Evolutionary conservation across 2,888 invertebrate species (phyloP).

Genomic region (Eledona agricola): DNA sequence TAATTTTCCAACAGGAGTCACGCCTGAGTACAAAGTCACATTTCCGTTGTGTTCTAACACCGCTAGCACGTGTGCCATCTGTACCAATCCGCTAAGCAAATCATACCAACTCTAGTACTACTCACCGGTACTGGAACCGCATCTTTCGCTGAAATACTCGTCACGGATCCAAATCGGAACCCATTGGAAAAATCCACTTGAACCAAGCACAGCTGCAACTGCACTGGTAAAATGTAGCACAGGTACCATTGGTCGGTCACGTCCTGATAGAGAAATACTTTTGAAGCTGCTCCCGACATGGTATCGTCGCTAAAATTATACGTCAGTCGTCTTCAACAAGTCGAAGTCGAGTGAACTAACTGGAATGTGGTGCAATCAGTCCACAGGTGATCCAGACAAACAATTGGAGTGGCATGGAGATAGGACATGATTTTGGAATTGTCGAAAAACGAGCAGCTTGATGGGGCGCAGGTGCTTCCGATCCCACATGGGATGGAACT

Average conservation of each 20-base stretch:
- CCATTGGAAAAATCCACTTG: slow-evolving; percentile 71
- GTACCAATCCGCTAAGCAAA: slow-evolving; percentile 43
- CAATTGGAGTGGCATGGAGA: slow-evolving; percentile 74
- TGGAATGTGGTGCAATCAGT: slow-evolving; percentile 67
- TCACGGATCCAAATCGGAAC: slow-evolving; percentile 77
- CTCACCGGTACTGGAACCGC: slow-evolving; percentile 79
- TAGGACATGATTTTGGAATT: slow-evolving; percentile 51
- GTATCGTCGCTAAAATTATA: slow-evolving; percentile 58
- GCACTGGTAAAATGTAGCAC: slow-evolving; percentile 76
- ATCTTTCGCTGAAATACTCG: slow-evolving; percentile 82
- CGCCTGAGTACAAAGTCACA: slow-evolving; percentile 85
- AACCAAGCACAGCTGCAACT: slow-evolving; percentile 74
- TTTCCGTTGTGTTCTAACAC: slow-evolving; percentile 82
- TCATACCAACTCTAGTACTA: slow-evolving; percentile 35
- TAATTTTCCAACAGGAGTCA: slow-evolving; percentile 82
- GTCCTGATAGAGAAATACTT: slow-evolving; percentile 86
- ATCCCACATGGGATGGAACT: slow-evolving; percentile 43
- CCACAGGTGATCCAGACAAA: slow-evolving; percentile 92
- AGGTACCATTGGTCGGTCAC: slow-evolving; percentile 85
- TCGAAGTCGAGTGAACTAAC: not conserved
- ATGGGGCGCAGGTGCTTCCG: slow-evolving; percentile 41
- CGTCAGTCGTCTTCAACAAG: slow-evolving; percentile 6
- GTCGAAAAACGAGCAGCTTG: slow-evolving; percentile 61
- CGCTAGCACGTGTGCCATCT: slow-evolving; percentile 82
- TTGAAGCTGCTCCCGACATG: slow-evolving; percentile 69